phyloP scores from a whole-genome alignment of 2,888 invertebrate species.

The Pterostichus niger region DNA sequence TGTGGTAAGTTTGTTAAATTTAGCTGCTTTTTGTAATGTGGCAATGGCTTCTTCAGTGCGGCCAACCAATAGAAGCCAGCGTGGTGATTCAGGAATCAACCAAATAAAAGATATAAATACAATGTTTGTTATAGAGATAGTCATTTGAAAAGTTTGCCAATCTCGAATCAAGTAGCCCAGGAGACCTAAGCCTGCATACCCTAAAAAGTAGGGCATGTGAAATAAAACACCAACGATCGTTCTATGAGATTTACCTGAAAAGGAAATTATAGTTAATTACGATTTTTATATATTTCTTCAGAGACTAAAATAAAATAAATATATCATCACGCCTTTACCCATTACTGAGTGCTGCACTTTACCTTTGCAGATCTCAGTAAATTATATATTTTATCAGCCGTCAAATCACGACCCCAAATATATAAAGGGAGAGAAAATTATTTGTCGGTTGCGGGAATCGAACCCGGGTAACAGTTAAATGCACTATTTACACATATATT shows the following conservation, averaged over 20 bases:
- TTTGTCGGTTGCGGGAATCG: too few species aligned
- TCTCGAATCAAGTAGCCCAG: slow-evolving; percentile 79
- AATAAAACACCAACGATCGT: slow-evolving; percentile 80
- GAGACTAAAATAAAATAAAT: slow-evolving; percentile 19
- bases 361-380: too few species aligned
- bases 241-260: slow-evolving; percentile 70
- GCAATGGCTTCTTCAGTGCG: slow-evolving; percentile 81
- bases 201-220: slow-evolving; percentile 81
- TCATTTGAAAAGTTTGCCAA: slow-evolving; percentile 80
- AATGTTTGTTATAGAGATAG: slow-evolving; percentile 80
- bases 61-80: slow-evolving; percentile 87
- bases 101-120: slow-evolving; percentile 83
- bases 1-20: slow-evolving; percentile 74
- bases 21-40: slow-evolving; percentile 83
- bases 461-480: too few species aligned
- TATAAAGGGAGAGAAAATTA: too few species aligned
- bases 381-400: too few species aligned
- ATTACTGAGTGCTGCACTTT: too few species aligned
- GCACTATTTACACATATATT: too few species aligned
- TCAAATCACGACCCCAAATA: too few species aligned
- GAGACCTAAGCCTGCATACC: slow-evolving; percentile 79
- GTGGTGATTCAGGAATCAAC: slow-evolving; percentile 88
- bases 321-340: too few species aligned
- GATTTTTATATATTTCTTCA: not conserved
- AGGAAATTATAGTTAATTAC: not conserved